Evolutionary conservation across 2,888 invertebrate species (phyloP).

Genomic region (Oscheius sp.): DNA sequence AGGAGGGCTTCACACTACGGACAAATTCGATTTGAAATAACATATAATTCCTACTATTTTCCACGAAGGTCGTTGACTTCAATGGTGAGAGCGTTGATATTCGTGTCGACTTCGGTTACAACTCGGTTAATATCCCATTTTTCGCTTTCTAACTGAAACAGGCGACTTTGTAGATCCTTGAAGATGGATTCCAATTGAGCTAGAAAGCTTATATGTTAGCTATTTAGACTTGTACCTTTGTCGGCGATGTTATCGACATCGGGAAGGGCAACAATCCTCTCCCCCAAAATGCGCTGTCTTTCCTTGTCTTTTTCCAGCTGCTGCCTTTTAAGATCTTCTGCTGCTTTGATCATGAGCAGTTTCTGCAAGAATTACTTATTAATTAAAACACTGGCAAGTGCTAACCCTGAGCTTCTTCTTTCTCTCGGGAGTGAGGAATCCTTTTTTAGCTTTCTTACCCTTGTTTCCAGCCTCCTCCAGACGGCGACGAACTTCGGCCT

Average conservation of each 20-base stretch:
- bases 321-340: slow-evolving; percentile 98
- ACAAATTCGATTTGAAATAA: no score
- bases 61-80: slow-evolving; percentile 99
- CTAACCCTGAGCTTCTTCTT: slow-evolving; percentile 99
- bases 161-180: slow-evolving; percentile 79
- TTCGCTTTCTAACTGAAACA: slow-evolving; percentile 68
- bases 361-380: slow-evolving; percentile 80
- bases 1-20: slow-evolving; percentile 71
- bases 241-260: slow-evolving; percentile 84
- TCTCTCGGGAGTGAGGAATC: slow-evolving; percentile 99
- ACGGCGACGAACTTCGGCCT: slow-evolving; percentile 93
- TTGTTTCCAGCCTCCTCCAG: slow-evolving; percentile 98
- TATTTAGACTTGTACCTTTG: slow-evolving; percentile 82
- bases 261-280: slow-evolving; percentile 90
- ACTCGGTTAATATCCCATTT: slow-evolving; percentile 99
- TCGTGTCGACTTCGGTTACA: slow-evolving; percentile 77
- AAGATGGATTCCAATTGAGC: slow-evolving; percentile 68
- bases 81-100: slow-evolving; percentile 98
- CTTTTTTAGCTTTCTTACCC: slow-evolving; percentile 83
- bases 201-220: slow-evolving; percentile 36
- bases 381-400: neutral
- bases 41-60: slow-evolving; percentile 82
- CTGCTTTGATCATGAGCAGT: slow-evolving; percentile 99
- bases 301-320: slow-evolving; percentile 98
- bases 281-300: slow-evolving; percentile 92